These are phyloP conservation scores for Drosophila niveifrons DNA, from an alignment of 2,888 invertebrate species.

Conservation along the genomic window DNA sequence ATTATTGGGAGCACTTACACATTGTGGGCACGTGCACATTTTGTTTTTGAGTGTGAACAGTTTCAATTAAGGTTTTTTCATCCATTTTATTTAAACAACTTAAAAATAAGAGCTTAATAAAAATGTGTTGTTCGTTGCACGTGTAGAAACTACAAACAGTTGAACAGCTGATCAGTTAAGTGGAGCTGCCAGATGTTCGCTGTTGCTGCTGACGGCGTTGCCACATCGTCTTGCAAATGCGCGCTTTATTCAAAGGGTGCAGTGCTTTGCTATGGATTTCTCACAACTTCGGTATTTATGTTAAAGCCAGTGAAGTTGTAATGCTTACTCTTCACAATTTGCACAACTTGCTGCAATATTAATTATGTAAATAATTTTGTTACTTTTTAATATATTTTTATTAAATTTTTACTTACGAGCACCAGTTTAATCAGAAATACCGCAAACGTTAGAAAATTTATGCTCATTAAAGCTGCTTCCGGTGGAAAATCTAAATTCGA, in stretches of 20 bases:
- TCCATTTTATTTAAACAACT: conserved; percentile 59
- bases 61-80: conserved; percentile 69
- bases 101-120: conserved; percentile 6
- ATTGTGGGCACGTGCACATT: conserved; percentile 64
- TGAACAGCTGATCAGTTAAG: conserved; percentile 35
- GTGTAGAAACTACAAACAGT: conserved; percentile 53
- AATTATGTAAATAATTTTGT: conserved; percentile 11
- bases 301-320: conserved; percentile 81
- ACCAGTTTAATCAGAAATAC: conserved; percentile 94
- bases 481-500: conserved; percentile 91
- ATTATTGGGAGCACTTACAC: conserved; percentile 62
- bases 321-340: conserved; percentile 88
- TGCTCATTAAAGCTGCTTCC: conserved; percentile 92
- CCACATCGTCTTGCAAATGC: neutral
- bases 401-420: conserved; percentile 87
- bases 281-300: conserved; percentile 60
- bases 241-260: conserved; percentile 15
- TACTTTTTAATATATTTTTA: neutral
- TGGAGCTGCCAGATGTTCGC: conserved; percentile 6
- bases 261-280: conserved; percentile 53
- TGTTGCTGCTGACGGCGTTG: neutral
- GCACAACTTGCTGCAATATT: conserved; percentile 88
- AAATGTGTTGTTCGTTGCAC: conserved; percentile 49
- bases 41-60: conserved; percentile 50
- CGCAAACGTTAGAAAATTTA: conserved; percentile 94